These are phyloP conservation scores for Eupithecia inturbata DNA, from an alignment of 2,888 invertebrate genomes.

Conservation along the genomic window DNA sequence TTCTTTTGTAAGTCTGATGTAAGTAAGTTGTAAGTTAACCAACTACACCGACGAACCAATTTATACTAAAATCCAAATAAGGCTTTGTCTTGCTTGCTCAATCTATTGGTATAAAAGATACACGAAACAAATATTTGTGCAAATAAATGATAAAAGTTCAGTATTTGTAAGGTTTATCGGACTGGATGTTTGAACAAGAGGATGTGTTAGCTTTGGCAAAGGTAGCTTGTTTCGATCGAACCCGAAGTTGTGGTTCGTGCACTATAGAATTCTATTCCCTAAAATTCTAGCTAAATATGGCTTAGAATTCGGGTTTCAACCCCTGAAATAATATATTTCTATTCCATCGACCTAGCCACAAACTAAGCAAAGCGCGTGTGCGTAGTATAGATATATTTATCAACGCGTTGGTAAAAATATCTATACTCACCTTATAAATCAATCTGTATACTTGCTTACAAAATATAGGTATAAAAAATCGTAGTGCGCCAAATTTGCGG, in stretches of 20 bases:
- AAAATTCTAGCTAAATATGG: not conserved
- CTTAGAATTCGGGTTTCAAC: not conserved
- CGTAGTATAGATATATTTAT: no score
- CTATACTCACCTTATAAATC: not conserved
- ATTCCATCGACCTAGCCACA: not conserved
- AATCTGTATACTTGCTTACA: not conserved
- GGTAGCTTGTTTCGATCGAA: not conserved
- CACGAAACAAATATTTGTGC: not conserved
- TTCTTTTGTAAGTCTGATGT: no score
- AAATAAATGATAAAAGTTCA: not conserved
- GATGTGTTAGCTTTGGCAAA: conserved; percentile 2
- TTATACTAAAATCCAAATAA: not conserved
- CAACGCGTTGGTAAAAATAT: not conserved
- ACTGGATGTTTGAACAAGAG: conserved; percentile 1
- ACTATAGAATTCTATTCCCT: not conserved
- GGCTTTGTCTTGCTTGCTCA: not conserved
- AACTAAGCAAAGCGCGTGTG: not conserved
- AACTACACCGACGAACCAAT: not conserved
- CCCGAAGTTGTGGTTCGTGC: not conserved
- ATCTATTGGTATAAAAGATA: not conserved
- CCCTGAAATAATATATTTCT: not conserved
- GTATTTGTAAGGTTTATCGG: not conserved
- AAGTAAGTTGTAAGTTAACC: not conserved
- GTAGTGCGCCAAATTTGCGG: not conserved
- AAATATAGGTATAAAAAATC: not conserved